Conservation (phyloP, 2,888 invertebrate genomes). For the Callinectes sapidus region DNA sequence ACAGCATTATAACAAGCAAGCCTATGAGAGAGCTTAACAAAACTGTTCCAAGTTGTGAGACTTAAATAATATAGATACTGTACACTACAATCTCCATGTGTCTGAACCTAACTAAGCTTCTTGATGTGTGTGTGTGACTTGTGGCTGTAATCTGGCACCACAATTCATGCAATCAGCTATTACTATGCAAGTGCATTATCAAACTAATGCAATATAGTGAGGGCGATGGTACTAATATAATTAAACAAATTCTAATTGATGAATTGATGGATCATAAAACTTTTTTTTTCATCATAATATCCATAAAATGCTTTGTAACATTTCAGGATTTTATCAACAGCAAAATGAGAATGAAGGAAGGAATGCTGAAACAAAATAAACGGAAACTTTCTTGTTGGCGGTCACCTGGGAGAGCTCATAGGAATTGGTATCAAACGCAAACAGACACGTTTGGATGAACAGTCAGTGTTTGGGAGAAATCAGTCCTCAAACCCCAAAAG, state of each 20-base stretch:
- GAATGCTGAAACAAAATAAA: too few species aligned
- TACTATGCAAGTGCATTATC: neutral
- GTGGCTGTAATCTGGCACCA: neutral
- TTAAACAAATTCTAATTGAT: neutral
- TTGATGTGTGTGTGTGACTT: neutral
- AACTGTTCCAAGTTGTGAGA: neutral
- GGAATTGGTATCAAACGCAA: too few species aligned
- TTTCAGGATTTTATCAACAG: neutral
- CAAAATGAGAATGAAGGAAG: too few species aligned
- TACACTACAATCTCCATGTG: neutral
- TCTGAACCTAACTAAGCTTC: neutral
- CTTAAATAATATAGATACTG: neutral
- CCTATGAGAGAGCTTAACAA: neutral
- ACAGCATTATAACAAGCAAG: slow-evolving; percentile 20
- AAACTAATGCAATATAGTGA: neutral
- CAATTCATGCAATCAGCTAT: neutral
- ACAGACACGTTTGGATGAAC: too few species aligned
- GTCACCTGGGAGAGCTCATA: too few species aligned
- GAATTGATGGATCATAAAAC: neutral
- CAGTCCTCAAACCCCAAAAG: neutral
- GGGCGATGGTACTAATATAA: neutral
- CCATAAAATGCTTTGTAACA: neutral
- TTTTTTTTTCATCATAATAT: neutral
- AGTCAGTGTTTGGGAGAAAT: neutral
- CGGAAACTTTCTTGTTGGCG: too few species aligned